Percentiles rank a stretch among this genome's conserved stretches.
Conservation (phyloP, 2,888 invertebrate species). For the Arctia plantaginis region DNA sequence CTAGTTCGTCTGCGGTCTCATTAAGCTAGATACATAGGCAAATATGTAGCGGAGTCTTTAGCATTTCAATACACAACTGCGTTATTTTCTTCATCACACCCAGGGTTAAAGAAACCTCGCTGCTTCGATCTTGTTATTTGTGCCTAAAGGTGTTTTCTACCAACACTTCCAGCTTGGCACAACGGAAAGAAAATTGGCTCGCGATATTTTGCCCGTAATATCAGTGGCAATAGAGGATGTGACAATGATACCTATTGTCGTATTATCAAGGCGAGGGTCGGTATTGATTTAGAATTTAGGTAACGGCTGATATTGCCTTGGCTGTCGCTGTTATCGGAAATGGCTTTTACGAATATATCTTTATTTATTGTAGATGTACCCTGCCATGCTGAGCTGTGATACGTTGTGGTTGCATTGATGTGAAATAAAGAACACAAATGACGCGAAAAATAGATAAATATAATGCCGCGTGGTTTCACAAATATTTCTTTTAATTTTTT, state of each 20-base stretch:
- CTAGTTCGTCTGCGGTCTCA: no score
- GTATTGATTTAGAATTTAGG: slow-evolving; percentile 48
- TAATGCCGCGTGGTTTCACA: no score
- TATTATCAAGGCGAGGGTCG: slow-evolving; percentile 11
- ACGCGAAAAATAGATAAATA: no score
- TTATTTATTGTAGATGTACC: neutral
- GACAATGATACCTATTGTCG: slow-evolving; percentile 25
- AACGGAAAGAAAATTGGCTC: slow-evolving; percentile 18
- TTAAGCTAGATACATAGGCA: no score
- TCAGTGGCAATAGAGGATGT: slow-evolving; percentile 15
- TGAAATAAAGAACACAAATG: no score
- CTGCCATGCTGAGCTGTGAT: no score
- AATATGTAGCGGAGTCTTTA: no score
- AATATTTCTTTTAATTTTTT: no score
- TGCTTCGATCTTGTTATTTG: neutral
- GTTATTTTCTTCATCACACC: neutral
- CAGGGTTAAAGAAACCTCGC: neutral
- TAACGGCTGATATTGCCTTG: slow-evolving; percentile 11
- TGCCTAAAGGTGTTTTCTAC: neutral
- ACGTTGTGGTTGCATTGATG: no score
- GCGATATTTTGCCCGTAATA: slow-evolving; percentile 21
- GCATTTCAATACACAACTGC: neutral
- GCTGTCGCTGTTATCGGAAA: neutral
- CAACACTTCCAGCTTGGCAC: neutral
- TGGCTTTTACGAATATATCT: neutral